Percentiles rank a stretch among this genome's conserved stretches.
Evolutionary conservation across 2,888 invertebrate species (phyloP).

Genomic region (Listrodromus nycthemerus): DNA sequence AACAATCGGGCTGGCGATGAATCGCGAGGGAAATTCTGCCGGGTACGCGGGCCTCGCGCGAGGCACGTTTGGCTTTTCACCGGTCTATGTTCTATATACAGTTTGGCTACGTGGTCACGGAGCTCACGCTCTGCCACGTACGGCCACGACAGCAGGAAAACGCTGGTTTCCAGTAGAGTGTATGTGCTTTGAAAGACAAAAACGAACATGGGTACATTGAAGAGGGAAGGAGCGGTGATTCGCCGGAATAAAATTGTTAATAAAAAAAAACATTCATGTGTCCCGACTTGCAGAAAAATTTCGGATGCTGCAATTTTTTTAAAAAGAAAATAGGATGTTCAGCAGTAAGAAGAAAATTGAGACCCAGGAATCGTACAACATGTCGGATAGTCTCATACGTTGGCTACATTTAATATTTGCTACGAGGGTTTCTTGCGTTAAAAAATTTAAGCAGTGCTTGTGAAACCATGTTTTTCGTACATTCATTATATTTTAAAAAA

Average conservation of each 20-base stretch:
- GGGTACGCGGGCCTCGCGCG: conserved; percentile 21
- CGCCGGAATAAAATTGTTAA: neutral
- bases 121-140: conserved; percentile 28
- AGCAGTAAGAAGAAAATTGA: too few relatives aligned
- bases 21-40: conserved; percentile 46
- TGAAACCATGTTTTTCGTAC: too few relatives aligned
- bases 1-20: conserved; percentile 61
- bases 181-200: conserved; percentile 18
- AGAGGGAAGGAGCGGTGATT: neutral
- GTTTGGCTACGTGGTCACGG: conserved; percentile 42
- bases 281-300: too few relatives aligned
- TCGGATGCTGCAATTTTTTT: too few relatives aligned
- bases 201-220: neutral
- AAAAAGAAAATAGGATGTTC: too few relatives aligned
- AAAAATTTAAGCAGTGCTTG: too few relatives aligned
- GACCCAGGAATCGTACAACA: too few relatives aligned
- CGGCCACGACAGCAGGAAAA: conserved; percentile 42
- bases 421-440: too few relatives aligned
- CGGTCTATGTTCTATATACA: conserved; percentile 45
- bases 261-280: neutral
- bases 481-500: neutral
- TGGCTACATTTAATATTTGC: too few relatives aligned
- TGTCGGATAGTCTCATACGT: too few relatives aligned
- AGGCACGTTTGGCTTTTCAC: conserved; percentile 57
- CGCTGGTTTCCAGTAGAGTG: conserved; percentile 19